phyloP scores from a whole-genome alignment of 2,797 vertebrate genomes.

The Artibeus jamaicensis region DNA sequence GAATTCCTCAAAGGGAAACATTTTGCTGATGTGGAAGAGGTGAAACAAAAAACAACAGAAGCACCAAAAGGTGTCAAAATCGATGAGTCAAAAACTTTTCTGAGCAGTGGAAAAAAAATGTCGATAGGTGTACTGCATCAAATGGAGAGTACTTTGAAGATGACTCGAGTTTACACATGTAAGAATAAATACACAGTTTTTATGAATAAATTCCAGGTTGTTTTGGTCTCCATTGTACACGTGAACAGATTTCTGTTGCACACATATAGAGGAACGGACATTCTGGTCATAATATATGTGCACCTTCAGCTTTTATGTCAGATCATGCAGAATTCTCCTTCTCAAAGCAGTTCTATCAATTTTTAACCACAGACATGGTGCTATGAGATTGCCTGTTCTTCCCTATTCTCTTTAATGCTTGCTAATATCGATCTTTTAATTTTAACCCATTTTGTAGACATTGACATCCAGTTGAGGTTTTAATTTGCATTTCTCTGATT shows the following conservation, averaged over 20 bases:
- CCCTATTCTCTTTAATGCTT: not conserved
- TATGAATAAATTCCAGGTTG: not conserved
- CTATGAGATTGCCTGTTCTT: not conserved
- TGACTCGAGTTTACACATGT: no score
- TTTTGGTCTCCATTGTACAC: not conserved
- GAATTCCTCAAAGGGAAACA: not conserved
- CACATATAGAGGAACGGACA: not conserved
- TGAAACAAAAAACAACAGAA: not conserved
- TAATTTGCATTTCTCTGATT: not conserved
- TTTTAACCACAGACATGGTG: rapidly evolving
- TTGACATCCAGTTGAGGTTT: not conserved
- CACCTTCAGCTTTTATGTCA: not conserved
- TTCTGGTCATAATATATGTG: not conserved
- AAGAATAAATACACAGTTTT: no score
- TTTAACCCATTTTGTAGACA: not conserved
- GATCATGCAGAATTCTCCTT: not conserved
- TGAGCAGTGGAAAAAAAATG: not conserved
- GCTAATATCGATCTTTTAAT: not conserved
- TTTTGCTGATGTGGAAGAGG: not conserved
- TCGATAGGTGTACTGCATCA: not conserved
- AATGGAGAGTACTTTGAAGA: not conserved
- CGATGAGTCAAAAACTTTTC: not conserved
- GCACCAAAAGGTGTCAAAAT: not conserved
- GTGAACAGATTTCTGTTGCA: not conserved
- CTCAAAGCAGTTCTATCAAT: not conserved